phyloP scores from a whole-genome alignment of 92 coral and sea anemone species.

The Heteractis magnifica region DNA sequence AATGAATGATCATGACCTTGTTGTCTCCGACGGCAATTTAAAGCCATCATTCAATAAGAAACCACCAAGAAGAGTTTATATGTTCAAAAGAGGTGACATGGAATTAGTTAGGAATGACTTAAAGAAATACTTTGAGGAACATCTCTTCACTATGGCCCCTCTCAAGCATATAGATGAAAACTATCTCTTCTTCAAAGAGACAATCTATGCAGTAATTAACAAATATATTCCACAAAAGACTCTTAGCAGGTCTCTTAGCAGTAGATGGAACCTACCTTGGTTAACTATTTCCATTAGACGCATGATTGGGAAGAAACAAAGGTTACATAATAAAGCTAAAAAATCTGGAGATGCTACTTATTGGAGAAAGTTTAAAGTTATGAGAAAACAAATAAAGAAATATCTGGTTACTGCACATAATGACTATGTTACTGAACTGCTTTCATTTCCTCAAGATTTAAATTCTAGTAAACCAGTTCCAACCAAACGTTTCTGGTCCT shows the following conservation, averaged over 20 bases:
- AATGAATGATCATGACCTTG: slow-evolving; percentile 35
- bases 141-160: slow-evolving; percentile 24
- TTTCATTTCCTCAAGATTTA: slow-evolving; percentile 12
- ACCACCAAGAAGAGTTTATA: slow-evolving; percentile 40
- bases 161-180: slow-evolving; percentile 35
- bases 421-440: slow-evolving; percentile 31
- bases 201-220: slow-evolving; percentile 17
- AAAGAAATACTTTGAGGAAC: slow-evolving; percentile 27
- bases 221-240: slow-evolving; percentile 36
- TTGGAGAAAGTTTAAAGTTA: slow-evolving; percentile 43
- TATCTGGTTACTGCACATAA: slow-evolving; percentile 23
- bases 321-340: slow-evolving; percentile 41
- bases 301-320: slow-evolving; percentile 36
- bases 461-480: slow-evolving; percentile 22
- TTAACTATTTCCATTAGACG: slow-evolving; percentile 25
- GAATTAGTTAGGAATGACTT: slow-evolving; percentile 37
- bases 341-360: slow-evolving; percentile 15
- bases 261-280: slow-evolving; percentile 48
- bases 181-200: slow-evolving; percentile 17
- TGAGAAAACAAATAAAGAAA: slow-evolving; percentile 33
- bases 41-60: slow-evolving; percentile 27
- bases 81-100: slow-evolving; percentile 42
- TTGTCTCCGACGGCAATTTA: slow-evolving; percentile 12
- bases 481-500: slow-evolving; percentile 56
- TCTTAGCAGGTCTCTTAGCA: slow-evolving; percentile 34